Percentiles rank a stretch among this genome's conserved stretches.
Evolutionary conservation across 2,888 invertebrate genomes (phyloP).

Genomic region (Folsomia manolachei): DNA sequence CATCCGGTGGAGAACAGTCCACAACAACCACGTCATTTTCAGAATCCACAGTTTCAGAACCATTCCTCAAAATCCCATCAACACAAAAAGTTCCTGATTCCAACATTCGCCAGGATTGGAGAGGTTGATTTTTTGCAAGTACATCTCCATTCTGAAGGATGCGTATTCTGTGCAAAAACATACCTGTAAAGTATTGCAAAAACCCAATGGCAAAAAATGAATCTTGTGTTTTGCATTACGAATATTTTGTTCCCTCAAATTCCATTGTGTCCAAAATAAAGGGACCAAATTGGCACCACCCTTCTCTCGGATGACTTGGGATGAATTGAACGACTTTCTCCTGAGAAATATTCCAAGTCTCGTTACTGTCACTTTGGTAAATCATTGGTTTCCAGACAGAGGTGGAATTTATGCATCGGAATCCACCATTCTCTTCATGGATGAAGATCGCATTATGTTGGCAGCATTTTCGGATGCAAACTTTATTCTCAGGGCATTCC

Average conservation of each 20-base stretch:
- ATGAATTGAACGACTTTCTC: neutral
- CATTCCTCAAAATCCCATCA: constrained; percentile 28
- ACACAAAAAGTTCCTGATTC: constrained; percentile 28
- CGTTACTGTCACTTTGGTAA: neutral
- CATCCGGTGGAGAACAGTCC: constrained; percentile 25
- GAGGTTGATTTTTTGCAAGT: constrained; percentile 7
- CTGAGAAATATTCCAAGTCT: neutral
- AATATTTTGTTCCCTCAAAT: constrained; percentile 15
- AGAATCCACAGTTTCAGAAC: constrained; percentile 5
- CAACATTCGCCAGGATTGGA: constrained; percentile 25
- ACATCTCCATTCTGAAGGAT: constrained; percentile 31
- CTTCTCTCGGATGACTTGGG: constrained; percentile 23
- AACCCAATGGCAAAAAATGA: too few species aligned
- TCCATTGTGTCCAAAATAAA: neutral
- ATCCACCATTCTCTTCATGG: neutral
- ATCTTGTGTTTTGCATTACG: too few species aligned
- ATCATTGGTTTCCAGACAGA: neutral
- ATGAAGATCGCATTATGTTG: neutral
- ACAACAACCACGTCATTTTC: constrained; percentile 28
- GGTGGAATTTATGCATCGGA: neutral
- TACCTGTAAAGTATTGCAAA: too few species aligned
- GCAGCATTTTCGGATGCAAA: neutral
- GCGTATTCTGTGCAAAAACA: constrained; percentile 30
- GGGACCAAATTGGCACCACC: neutral
- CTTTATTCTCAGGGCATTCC: neutral